Evolutionary conservation across 1,140 invertebrate genomes (phyloP).

Genomic region (Eurosta solidaginis): DNA sequence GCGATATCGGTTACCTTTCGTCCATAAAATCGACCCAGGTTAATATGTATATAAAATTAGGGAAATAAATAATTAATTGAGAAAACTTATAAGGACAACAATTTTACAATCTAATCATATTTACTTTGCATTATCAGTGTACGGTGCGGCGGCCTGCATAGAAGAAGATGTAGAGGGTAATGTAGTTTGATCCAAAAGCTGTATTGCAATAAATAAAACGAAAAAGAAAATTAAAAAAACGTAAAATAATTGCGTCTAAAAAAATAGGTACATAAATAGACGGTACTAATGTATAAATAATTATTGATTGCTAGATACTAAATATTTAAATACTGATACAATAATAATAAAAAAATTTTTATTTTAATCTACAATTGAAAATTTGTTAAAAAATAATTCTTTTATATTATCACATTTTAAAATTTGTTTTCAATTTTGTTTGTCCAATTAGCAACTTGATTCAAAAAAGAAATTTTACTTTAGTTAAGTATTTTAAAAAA

Average conservation of each 20-base stretch:
- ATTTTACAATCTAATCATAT: slow-evolving; percentile 59
- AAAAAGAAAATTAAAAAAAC: slow-evolving; percentile 35
- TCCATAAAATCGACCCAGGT: too few species aligned
- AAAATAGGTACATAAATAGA: slow-evolving; percentile 46
- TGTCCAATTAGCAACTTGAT: too few species aligned
- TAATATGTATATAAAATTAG: neutral
- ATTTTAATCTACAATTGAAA: neutral
- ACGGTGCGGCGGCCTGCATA: slow-evolving; percentile 60
- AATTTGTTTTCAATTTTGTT: too few species aligned
- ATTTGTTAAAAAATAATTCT: neutral
- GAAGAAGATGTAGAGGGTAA: slow-evolving; percentile 59
- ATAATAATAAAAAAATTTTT: too few species aligned
- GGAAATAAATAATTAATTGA: slow-evolving; percentile 28
- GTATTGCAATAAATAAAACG: slow-evolving; percentile 49
- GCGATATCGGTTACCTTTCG: too few species aligned
- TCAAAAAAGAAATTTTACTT: too few species aligned
- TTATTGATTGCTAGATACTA: too few species aligned
- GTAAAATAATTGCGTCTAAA: slow-evolving; percentile 34
- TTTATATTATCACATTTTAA: too few species aligned
- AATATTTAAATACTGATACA: too few species aligned
- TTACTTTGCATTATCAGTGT: slow-evolving; percentile 64
- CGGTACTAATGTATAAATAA: slow-evolving; percentile 42
- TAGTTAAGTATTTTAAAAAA: too few species aligned
- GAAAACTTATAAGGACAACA: slow-evolving; percentile 41
- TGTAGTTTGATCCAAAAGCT: slow-evolving; percentile 67